A percentile compares a stretch with the other conserved stretches of the same genome.
Evolutionary conservation across 2,113 vertebrate genomes (phyloP).

Genomic region (Pyrgilauda ruficollis): DNA sequence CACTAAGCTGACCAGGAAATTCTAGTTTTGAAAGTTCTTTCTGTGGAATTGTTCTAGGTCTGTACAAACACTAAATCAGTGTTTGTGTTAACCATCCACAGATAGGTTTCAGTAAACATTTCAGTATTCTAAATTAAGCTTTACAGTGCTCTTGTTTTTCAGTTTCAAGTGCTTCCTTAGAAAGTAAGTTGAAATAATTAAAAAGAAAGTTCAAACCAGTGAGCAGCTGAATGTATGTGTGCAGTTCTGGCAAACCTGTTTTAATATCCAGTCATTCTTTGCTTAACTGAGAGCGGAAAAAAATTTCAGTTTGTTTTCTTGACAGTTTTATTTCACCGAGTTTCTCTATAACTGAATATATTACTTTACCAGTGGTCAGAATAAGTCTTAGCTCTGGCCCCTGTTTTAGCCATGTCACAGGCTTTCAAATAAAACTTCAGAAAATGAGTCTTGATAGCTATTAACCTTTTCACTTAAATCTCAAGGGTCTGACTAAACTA

Average conservation of each 20-base stretch:
- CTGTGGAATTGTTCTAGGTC: not conserved
- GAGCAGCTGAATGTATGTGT: not conserved
- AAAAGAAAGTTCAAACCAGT: not conserved
- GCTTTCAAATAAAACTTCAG: not conserved
- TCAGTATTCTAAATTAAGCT: not conserved
- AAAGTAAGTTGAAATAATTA: slow-evolving; percentile 15
- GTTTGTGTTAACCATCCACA: not conserved
- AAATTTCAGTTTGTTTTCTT: not conserved
- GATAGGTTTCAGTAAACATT: not conserved
- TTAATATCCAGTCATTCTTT: not conserved
- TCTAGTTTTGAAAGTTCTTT: not conserved
- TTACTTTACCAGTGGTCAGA: not conserved
- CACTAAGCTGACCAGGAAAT: not conserved
- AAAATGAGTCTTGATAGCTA: not conserved
- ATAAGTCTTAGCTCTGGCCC: not conserved
- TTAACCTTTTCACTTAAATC: not conserved
- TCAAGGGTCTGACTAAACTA: not conserved
- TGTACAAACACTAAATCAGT: fast-evolving
- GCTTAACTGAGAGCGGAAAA: not conserved
- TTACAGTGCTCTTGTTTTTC: not conserved
- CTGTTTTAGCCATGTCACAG: not conserved
- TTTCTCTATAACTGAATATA: not conserved
- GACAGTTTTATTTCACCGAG: not conserved
- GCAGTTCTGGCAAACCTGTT: not conserved
- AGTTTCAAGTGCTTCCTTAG: not conserved